Base-by-base conservation (phyloP, 2,113 vertebrate species). In the Pholis gunnellus region DNA sequence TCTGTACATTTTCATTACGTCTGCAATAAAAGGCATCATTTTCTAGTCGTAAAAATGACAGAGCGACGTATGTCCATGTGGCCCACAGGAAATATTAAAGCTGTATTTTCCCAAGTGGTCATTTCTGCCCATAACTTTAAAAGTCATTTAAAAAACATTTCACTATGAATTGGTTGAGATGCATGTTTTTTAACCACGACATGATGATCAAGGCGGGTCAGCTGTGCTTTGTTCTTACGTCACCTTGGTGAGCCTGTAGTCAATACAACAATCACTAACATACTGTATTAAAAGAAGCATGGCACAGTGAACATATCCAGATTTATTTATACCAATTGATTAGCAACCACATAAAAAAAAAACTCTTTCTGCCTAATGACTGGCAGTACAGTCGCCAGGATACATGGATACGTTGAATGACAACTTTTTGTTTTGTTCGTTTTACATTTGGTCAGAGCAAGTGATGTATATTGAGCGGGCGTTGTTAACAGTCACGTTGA, bases 151-250 rank as follows among this genome's bases (percentile, higher is more conserved):
- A 29, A 46, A 8, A 29, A 46, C 54, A 31, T 71, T 84, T 78
- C 27, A 13, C 74, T 17, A 38, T 31, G 14, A 77, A 74, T 48
- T 71, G 78, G 56, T 70, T 57, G 46, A 81, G 10, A 77, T 52
- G n/a, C 4, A n/a, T 44, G 22, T 22, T 72, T 85, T 52, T 36
- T 40, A 50, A 29, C 40, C 27, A 2, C 34, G 22, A 38, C 15
- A 56, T 44, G 10, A 54, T 61, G 61, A 78, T 11, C 11, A 18
- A 73, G 52, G 54, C 18, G 9, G 9, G 67, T 75, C 83, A 82
- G 67, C 82, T 83, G 77, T 89, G 67, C 38, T 60, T 60, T 73
- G 11, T 18, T 22, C 27, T 90, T 54, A 52, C 59, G 67, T 76
- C 74, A 27, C 73, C 63, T 56, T 10, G 11, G 22, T 68, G 78